A percentile compares a stretch with the other conserved stretches of the same genome.
Conservation (phyloP, 2,797 vertebrate species). For the Crossoptilon crossoptilon region DNA sequence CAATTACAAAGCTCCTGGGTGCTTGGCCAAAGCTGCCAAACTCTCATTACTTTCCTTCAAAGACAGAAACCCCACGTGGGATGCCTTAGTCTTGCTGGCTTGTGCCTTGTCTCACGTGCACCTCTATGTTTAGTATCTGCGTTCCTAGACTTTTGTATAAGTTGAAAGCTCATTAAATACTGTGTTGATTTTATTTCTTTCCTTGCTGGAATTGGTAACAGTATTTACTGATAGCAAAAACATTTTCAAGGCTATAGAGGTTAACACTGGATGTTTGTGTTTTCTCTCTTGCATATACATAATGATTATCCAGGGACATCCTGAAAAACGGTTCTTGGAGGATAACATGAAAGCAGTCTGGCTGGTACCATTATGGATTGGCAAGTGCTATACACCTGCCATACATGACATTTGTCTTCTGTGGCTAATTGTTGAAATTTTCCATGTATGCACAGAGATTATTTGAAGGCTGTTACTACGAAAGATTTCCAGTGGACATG, state of each 20-base stretch:
- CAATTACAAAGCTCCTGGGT: constrained; percentile 69
- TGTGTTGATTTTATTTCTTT: neutral
- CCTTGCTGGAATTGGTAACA: neutral
- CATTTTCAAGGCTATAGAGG: neutral
- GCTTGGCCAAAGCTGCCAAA: constrained; percentile 51
- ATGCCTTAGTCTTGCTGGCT: constrained; percentile 36
- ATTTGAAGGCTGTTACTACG: neutral
- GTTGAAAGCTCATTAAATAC: neutral
- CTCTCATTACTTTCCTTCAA: constrained; percentile 45
- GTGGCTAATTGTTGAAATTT: neutral
- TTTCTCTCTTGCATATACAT: neutral
- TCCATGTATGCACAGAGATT: neutral
- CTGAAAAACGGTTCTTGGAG: neutral
- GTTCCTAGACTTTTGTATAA: neutral
- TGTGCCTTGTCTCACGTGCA: neutral
- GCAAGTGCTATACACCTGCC: neutral
- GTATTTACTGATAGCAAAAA: neutral
- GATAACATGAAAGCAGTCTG: neutral
- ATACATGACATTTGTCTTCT: neutral
- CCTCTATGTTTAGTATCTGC: neutral
- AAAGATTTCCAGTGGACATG: neutral
- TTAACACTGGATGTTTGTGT: neutral
- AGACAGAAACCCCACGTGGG: constrained; percentile 35
- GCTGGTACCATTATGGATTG: neutral
- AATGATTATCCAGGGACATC: neutral